Evolutionary conservation across 92 coral and sea anemone genomes (phyloP), one percentile per base, ranked within the genome.

Genomic region (Metridium senile): DNA sequence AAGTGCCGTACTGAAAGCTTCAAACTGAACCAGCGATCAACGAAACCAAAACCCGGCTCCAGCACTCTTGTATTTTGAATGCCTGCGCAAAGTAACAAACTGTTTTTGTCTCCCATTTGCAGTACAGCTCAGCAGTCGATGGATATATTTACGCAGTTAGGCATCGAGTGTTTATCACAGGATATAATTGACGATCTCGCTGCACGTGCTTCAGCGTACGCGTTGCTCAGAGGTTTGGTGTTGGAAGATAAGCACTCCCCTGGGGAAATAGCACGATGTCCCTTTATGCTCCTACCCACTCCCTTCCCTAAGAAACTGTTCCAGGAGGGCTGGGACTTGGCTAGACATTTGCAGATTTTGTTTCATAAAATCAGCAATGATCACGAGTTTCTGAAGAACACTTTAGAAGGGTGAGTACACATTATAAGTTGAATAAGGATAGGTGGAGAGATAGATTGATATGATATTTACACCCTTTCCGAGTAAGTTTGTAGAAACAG

Each of bases 221-320:
- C 63, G 23, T 20, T 57, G 22, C 3, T 57, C 63, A 57, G 28
- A 2, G 63, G 63, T 57, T 20, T 57, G 23, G 3, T 57, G 10
- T 7, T 57, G 10, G 25, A 57, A 19, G 23, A 2, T 20, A 57
- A 57, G 28, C 4, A 20, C 3, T 8, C 10, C 3, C 63, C 63
- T 20, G 63, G 63, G 9, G 28, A 57, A 26, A 57, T 26, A 57
- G 7, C 7, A 20, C 63, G 28, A 20, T 20, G 25, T 57, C 86
- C 86, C 2, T 82, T 82, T 33, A 74, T 78, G 11, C 69, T 82
- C 11, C 74, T 74, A n/a, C 74, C 86, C 29, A 72, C 86, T 19
- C 75, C 75, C 2, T 82, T 74, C 39, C 86, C 86, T 0, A 82
- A 75, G 49, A 64, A 47, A 23, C 59, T 82, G 17, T 82, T 82